Percentiles rank a stretch among this genome's conserved stretches.
These are phyloP conservation scores for Heliconius cydno DNA, from an alignment of 2,888 invertebrate species.

Conservation along the genomic window DNA sequence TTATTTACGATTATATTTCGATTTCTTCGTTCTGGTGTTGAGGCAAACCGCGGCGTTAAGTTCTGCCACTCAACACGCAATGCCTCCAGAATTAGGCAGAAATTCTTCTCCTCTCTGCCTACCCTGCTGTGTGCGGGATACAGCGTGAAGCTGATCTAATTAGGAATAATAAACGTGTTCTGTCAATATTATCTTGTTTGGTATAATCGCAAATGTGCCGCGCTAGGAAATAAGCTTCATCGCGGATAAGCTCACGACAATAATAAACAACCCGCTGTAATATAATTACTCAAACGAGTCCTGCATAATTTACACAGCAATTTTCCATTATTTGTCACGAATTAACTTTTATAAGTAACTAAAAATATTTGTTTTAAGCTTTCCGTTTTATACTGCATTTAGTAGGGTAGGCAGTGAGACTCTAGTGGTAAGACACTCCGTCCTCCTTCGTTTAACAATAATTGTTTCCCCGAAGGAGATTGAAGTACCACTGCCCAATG, in stretches of 20 bases:
- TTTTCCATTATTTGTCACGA: conserved; percentile 40
- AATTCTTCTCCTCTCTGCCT: too few species aligned
- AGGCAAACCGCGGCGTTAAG: too few species aligned
- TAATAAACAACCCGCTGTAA: conserved; percentile 38
- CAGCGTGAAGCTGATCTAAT: neutral
- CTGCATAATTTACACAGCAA: conserved; percentile 37
- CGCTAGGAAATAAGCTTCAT: conserved; percentile 28
- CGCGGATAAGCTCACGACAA: conserved; percentile 29
- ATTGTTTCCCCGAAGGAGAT: neutral
- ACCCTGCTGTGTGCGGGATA: too few species aligned
- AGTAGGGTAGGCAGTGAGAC: neutral
- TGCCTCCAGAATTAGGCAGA: too few species aligned
- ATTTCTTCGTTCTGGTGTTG: too few species aligned
- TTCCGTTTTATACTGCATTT: too few species aligned
- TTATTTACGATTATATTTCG: too few species aligned
- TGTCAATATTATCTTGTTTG: conserved; percentile 25
- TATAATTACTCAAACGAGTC: conserved; percentile 40
- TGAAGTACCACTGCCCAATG: neutral
- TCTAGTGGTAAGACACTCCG: neutral
- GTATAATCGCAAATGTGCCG: conserved; percentile 23
- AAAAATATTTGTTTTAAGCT: neutral
- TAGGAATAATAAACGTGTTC: conserved; percentile 6
- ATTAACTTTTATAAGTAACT: conserved; percentile 1
- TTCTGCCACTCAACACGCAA: too few species aligned
- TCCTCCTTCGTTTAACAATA: neutral